Evolutionary conservation across 2,888 invertebrate species (phyloP), one percentile per base, ranked within the genome.

Genomic region (Buathra laborator): DNA sequence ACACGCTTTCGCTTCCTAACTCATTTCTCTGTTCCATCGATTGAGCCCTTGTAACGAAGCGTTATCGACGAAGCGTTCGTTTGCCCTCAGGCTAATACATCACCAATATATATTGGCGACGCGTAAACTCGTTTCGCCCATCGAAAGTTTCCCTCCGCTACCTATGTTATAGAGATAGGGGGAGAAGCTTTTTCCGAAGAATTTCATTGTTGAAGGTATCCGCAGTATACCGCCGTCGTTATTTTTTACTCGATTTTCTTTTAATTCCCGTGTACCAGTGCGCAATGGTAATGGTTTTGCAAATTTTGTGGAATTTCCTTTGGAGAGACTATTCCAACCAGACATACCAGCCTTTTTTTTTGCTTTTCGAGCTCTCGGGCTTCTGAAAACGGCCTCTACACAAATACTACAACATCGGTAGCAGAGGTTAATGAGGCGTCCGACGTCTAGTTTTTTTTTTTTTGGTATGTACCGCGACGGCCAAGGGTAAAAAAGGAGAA

Each of bases 381-480:
- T 37, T 24, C 32, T 51, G 44, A 32, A 5, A 72, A 59, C 43
- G 29, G 32, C 32, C n/a, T 56, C 56, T 56, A 6, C 44, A 59
- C 72, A 74, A 72, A 72, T 59, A 72, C 44, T 46, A 72, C 72
- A 72, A 59, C 72, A 72, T 59, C 59, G 46, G 44, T 44, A 59
- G 59, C 59, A 9, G 46, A 44, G 59, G 43, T 72, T 72, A 72
- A 72, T 72, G 72, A 72, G 72, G 72, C 72, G 59, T 72, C 72
- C 59, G 43, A 56, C 43, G 53, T 56, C 71, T 71, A 16, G 53
- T 16, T 53, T n/a, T 51, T 70, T 70, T 16, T 53, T 68, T 29
- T 48, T 62, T 62, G 29, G 59, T 5, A 12, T 29, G 62, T 62
- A 7, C 62, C 29, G n/a, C 53, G 19, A 19, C 16, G 71, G 56